Conservation (phyloP, 2,888 invertebrate species). For the Smittia sp. region DNA sequence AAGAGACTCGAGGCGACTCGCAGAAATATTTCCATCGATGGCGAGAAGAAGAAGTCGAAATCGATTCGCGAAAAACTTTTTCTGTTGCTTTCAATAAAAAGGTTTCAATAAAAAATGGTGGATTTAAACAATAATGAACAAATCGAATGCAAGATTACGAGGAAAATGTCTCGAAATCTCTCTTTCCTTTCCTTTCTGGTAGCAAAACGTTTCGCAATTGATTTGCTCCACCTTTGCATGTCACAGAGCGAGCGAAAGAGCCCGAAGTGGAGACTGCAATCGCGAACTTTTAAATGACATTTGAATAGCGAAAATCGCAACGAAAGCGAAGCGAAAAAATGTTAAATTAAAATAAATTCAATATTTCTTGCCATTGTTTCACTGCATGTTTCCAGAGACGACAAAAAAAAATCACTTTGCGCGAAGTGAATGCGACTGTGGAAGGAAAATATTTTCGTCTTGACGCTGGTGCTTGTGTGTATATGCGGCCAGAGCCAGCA, state of each 20-base stretch:
- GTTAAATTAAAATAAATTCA: slow-evolving; percentile 7
- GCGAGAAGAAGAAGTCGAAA: no score
- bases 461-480: background rate
- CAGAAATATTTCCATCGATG: no score
- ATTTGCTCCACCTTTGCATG: slow-evolving; percentile 38
- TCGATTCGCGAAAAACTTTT: no score
- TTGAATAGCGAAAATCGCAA: slow-evolving; percentile 34
- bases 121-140: slow-evolving; percentile 24
- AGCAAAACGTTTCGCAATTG: slow-evolving; percentile 7
- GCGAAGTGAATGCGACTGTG: background rate
- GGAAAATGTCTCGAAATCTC: slow-evolving; percentile 3
- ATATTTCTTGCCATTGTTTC: slow-evolving; percentile 1
- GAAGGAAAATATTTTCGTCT: background rate
- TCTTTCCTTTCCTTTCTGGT: background rate
- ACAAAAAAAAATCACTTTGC: background rate
- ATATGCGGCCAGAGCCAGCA: background rate
- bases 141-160: background rate
- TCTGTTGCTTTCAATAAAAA: no score
- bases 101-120: slow-evolving; percentile 27
- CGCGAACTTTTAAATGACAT: slow-evolving; percentile 30
- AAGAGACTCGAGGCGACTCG: slow-evolving; percentile 26
- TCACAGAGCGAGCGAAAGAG: background rate
- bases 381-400: background rate
- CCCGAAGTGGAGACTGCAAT: background rate
- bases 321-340: background rate